Conservation (phyloP, 2,888 invertebrate species). For the Pegoplata infirma region DNA sequence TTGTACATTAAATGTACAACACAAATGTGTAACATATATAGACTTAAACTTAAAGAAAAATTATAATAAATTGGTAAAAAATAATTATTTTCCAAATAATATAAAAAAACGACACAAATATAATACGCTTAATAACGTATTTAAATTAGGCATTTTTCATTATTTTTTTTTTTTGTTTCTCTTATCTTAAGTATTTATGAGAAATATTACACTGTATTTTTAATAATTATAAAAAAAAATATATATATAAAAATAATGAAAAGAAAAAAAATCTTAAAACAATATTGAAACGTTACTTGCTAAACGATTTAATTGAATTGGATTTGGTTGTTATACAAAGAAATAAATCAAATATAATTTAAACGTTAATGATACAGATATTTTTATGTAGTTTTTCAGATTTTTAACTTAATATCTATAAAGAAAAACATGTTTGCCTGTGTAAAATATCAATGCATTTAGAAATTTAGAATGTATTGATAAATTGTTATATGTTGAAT, state of each 20-base stretch:
- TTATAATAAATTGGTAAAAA: conserved; percentile 25
- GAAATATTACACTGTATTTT: conserved; percentile 59
- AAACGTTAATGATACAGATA: conserved; percentile 23
- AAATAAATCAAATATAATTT: conserved; percentile 7
- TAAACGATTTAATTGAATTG: conserved; percentile 34
- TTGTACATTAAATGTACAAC: conserved; percentile 54
- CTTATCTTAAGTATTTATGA: conserved; percentile 50
- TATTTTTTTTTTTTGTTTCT: conserved; percentile 12
- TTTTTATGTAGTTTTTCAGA: neutral
- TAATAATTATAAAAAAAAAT: conserved; percentile 20
- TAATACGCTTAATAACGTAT: conserved; percentile 39
- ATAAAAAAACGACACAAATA: conserved; percentile 4
- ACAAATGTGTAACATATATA: conserved; percentile 3
- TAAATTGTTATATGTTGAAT: conserved; percentile 18
- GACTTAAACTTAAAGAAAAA: conserved; percentile 29
- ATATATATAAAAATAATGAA: conserved; percentile 24
- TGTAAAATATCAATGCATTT: too few species aligned
- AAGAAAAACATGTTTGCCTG: conserved; percentile 40
- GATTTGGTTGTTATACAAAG: conserved; percentile 33
- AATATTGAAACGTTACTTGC: neutral
- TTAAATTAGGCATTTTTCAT: neutral
- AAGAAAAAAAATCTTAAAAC: neutral
- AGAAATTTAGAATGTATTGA: conserved; percentile 33
- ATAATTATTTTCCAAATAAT: conserved; percentile 19
- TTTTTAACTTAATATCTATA: conserved; percentile 39